A percentile compares a stretch with the other conserved stretches of the same genome.
Evolutionary conservation across 2,888 invertebrate genomes (phyloP).

Genomic region (Cataglyphis albicans): DNA sequence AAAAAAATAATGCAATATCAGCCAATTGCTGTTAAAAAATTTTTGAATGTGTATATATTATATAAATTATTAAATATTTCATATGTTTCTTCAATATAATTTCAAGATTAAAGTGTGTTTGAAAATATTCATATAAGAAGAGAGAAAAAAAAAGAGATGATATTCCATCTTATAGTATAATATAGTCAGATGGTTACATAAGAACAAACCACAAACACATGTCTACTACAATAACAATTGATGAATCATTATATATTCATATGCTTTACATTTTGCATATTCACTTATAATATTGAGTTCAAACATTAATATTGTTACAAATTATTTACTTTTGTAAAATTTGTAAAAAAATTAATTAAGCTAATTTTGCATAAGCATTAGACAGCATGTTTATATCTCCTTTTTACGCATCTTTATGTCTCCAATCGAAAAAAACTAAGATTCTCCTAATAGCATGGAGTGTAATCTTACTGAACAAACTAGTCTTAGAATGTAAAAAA

Average conservation of each 20-base stretch:
- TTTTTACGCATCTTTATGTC: neutral
- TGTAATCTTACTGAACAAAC: neutral
- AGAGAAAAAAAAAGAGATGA: neutral
- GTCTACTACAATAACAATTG: neutral
- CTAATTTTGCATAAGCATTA: neutral
- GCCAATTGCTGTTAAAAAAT: neutral
- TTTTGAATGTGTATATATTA: neutral
- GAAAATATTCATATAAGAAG: neutral
- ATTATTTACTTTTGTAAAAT: neutral
- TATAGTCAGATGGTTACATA: conserved; percentile 9
- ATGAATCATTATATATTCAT: conserved; percentile 17
- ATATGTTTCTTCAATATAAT: neutral
- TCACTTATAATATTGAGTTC: neutral
- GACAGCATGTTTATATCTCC: neutral
- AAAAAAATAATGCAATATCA: conserved; percentile 64
- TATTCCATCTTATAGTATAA: neutral
- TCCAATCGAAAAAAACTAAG: neutral
- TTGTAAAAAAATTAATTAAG: neutral
- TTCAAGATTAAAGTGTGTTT: neutral
- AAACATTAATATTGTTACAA: neutral
- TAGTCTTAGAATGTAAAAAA: neutral
- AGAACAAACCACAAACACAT: neutral
- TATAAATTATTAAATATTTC: neutral
- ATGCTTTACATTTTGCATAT: conserved; percentile 1
- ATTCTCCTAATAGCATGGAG: neutral